Percentiles rank a stretch among this genome's conserved stretches.
These are phyloP conservation scores for Amazona vittata DNA, from an alignment of 2,113 vertebrate genomes.

Conservation along the genomic window DNA sequence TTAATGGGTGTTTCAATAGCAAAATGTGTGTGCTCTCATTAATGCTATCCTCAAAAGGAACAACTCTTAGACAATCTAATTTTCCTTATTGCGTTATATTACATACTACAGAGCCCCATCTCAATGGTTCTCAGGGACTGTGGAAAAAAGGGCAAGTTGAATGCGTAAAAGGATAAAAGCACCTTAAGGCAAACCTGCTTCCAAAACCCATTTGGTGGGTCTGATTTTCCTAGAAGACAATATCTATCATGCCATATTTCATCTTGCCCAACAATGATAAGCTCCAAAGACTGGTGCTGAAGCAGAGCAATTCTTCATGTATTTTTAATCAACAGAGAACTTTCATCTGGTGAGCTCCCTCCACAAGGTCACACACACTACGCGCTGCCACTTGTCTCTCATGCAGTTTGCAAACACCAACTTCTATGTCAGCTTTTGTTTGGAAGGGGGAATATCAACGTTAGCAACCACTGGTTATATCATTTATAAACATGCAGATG, in stretches of 20 bases:
- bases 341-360: constrained; percentile 26
- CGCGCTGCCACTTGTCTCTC: not conserved
- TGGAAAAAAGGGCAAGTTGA: not conserved
- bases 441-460: constrained; percentile 73
- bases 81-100: not conserved
- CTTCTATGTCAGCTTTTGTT: constrained; percentile 81
- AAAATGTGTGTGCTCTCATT: not conserved
- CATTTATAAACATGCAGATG: constrained; percentile 84
- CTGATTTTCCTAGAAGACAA: constrained; percentile 16
- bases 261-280: not conserved
- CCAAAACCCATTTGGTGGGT: constrained; percentile 22
- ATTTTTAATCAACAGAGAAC: constrained; percentile 56
- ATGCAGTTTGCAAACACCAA: constrained; percentile 66
- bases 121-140: not conserved
- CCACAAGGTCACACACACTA: constrained; percentile 68
- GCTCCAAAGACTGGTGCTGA: not conserved
- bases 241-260: constrained; percentile 45
- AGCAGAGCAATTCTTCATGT: constrained; percentile 2
- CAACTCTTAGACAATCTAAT: not conserved
- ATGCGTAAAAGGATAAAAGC: constrained; percentile 33
- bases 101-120: not conserved
- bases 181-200: constrained; percentile 21
- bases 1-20: not conserved
- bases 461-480: constrained; percentile 71
- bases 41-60: not conserved